These are phyloP conservation scores for Acanthaster planci DNA, from an alignment of 35 echinoderm and acorn worm species.

Conservation along the genomic window DNA sequence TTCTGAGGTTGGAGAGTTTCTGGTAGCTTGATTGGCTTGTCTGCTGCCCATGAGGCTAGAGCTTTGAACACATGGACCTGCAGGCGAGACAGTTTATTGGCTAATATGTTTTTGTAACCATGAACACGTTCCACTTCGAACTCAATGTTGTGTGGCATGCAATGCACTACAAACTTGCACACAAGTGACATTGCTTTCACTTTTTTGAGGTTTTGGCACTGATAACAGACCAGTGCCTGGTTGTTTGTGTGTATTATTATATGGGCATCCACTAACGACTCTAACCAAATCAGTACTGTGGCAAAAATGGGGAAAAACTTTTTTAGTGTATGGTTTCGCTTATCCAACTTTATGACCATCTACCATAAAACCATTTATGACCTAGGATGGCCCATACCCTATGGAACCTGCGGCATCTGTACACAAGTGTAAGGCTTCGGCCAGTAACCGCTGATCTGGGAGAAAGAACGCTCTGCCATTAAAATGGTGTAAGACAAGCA, in stretches of 20 bases:
- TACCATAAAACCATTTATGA: conserved; percentile 11
- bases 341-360: background rate
- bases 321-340: background rate
- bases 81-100: conserved; percentile 9
- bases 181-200: background rate
- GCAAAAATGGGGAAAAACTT: background rate
- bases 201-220: background rate
- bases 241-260: conserved; percentile 26
- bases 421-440: background rate
- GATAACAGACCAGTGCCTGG: conserved; percentile 13
- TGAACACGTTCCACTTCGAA: background rate
- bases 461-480: conserved; percentile 30
- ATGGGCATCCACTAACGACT: background rate
- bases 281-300: background rate
- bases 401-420: conserved; percentile 36
- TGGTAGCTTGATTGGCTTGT: background rate
- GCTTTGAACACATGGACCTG: background rate
- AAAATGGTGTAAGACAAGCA: background rate
- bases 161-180: conserved; percentile 6
- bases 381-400: background rate
- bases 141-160: conserved; percentile 3
- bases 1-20: background rate
- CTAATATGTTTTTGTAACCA: conserved; percentile 2
- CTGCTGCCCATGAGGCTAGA: background rate
- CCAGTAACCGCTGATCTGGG: background rate